A percentile compares a stretch with the other conserved stretches of the same genome.
phyloP scores from a whole-genome alignment of 2,888 invertebrate species.

The Agonopterix alstromeriana region DNA sequence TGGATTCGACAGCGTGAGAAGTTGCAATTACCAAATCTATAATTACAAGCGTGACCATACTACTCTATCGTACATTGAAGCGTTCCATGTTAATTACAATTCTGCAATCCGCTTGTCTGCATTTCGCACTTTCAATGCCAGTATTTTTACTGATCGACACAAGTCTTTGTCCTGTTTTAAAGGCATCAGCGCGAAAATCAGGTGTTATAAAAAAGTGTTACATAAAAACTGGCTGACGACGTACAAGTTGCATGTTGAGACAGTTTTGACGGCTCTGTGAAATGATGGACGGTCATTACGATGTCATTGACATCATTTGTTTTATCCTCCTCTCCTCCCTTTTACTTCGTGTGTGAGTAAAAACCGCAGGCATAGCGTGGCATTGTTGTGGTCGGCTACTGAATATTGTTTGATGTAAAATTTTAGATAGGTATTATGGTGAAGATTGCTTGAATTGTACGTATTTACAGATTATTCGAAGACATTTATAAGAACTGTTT shows the following conservation, averaged over 20 bases:
- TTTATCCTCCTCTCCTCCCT: slow-evolving; percentile 42
- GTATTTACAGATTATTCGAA: no score
- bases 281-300: slow-evolving; percentile 57
- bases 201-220: slow-evolving; percentile 10
- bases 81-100: no score
- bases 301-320: slow-evolving; percentile 64
- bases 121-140: no score
- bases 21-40: slow-evolving; percentile 20
- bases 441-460: no score
- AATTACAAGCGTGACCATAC: slow-evolving; percentile 8
- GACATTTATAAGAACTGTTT: no score
- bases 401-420: slow-evolving; percentile 8
- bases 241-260: slow-evolving; percentile 25
- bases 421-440: no score
- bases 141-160: no score
- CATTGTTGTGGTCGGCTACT: slow-evolving; percentile 37
- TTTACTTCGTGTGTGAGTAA: slow-evolving; percentile 22
- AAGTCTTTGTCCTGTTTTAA: no score
- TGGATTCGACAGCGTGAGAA: slow-evolving; percentile 18
- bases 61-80: no score
- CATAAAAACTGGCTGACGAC: slow-evolving; percentile 8
- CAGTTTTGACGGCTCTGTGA: slow-evolving; percentile 49
- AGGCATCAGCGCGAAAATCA: slow-evolving; percentile 18
- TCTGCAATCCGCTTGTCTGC: no score
- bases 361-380: slow-evolving; percentile 25